Evolutionary conservation across 2,888 invertebrate genomes (phyloP), one percentile per base, ranked within the genome.

Genomic region (Margaritifera margaritifera): DNA sequence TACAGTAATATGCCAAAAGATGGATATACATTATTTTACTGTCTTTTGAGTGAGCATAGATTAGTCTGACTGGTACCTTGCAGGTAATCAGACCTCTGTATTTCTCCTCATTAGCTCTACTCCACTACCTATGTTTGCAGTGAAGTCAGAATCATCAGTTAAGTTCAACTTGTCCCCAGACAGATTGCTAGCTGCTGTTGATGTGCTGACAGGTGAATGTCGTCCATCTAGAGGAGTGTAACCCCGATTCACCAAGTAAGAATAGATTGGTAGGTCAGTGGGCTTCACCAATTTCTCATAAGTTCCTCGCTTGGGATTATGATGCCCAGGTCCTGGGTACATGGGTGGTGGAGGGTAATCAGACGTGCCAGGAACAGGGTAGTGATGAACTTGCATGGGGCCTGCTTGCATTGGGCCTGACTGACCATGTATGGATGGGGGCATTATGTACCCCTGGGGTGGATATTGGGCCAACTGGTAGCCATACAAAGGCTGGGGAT

Each of bases 171-270:
- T 66, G 55, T 76, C 72, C 27, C 76, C 71, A 19, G 80, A 80
- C 54, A 74, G 51, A 62, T 72, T 74, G 54, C 77, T 80, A 25
- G 67, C 82, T 53, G 71, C 77, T 50, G 77, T 78, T n/a, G 77
- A 74, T 22, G 64, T 70, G 62, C 69, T 78, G 5, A 66, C 71
- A 11, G 77, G 80, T 24, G 77, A 79, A 51, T 74, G 73, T 55
- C 71, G 73, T 19, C 75, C 78, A 65, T 80, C 84, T 53, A 79
- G 52, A 50, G 81, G 84, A 15, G 71, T 78, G 75, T 85, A 86
- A 25, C 86, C 86, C 27, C 86, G 69, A 60, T 80, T 84, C 19
- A 86, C 86, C 24, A 86, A 77, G 62, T 86, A 82, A 0, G 85
- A 84, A 74, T 83, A 86, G 8, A 83, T 75, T 18, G 84, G 86